Evolutionary conservation across 1,140 invertebrate genomes (phyloP).

Genomic region (Hestina assimilis): DNA sequence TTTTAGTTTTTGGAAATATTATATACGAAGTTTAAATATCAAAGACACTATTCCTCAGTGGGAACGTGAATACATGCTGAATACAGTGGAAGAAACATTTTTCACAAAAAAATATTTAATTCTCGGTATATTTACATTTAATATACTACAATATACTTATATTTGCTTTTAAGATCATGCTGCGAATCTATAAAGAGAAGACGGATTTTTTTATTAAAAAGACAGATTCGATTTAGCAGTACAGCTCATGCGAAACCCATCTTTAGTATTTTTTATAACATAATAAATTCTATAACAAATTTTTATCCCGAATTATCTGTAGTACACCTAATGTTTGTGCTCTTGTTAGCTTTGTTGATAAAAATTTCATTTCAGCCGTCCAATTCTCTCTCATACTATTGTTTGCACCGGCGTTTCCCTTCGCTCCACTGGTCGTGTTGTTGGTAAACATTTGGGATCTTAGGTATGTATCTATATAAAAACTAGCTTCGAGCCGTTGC

Average conservation of each 20-base stretch:
- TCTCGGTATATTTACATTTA: not conserved
- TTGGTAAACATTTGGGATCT: slow-evolving; percentile 16
- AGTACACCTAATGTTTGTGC: no score
- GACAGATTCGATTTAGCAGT: no score
- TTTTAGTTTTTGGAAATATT: not conserved
- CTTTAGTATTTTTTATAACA: not conserved
- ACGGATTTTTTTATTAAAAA: no score
- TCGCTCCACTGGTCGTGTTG: slow-evolving; percentile 9
- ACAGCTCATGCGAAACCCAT: no score
- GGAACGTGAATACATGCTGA: slow-evolving; percentile 29
- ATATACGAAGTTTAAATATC: not conserved
- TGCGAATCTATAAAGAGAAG: no score
- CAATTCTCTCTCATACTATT: slow-evolving; percentile 15
- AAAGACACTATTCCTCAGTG: slow-evolving; percentile 20
- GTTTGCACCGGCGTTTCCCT: slow-evolving; percentile 16
- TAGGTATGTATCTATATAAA: not conserved
- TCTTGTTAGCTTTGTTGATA: not conserved
- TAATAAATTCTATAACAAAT: no score
- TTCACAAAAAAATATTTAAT: slow-evolving; percentile 14
- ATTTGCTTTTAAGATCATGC: no score
- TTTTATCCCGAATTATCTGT: no score
- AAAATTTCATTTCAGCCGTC: not conserved
- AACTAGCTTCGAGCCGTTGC: not conserved
- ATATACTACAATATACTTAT: not conserved
- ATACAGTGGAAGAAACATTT: slow-evolving; percentile 14